Evolutionary conservation across 2,888 invertebrate species (phyloP).

Genomic region (Melanophora roralis): DNA sequence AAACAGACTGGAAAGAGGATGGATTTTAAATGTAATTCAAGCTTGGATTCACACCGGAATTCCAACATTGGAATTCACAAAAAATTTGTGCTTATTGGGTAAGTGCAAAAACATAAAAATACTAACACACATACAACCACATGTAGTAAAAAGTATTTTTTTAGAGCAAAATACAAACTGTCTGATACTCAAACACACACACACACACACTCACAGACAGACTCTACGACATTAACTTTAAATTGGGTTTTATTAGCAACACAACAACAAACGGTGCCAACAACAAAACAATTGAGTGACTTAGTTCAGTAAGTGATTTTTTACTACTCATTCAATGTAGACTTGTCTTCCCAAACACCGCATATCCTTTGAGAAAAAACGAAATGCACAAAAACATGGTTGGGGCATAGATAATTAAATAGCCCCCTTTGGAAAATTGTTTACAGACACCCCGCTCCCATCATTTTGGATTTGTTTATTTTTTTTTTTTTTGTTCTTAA

Average conservation of each 20-base stretch:
- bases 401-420: slow-evolving; percentile 49
- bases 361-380: background rate
- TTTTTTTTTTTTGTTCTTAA: slow-evolving; percentile 27
- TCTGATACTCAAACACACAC: slow-evolving; percentile 43
- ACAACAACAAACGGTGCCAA: slow-evolving; percentile 46
- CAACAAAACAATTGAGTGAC: slow-evolving; percentile 24
- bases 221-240: slow-evolving; percentile 33
- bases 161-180: no score
- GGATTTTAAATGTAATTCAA: no score
- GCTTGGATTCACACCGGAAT: no score
- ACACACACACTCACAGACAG: background rate
- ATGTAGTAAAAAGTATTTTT: no score
- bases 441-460: slow-evolving; percentile 29
- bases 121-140: background rate
- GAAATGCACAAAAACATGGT: background rate
- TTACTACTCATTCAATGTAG: slow-evolving; percentile 18
- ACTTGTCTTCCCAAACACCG: slow-evolving; percentile 29
- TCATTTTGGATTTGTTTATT: slow-evolving; percentile 10
- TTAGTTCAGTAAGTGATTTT: slow-evolving; percentile 11
- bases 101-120: slow-evolving; percentile 46
- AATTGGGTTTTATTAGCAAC: slow-evolving; percentile 52
- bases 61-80: no score
- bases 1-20: no score
- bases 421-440: slow-evolving; percentile 36
- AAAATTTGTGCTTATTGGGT: no score